Percentiles rank a stretch among this genome's conserved stretches.
These are phyloP conservation scores for Rousettus leschenaultii DNA, from an alignment of 2,113 vertebrate species.

Conservation along the genomic window DNA sequence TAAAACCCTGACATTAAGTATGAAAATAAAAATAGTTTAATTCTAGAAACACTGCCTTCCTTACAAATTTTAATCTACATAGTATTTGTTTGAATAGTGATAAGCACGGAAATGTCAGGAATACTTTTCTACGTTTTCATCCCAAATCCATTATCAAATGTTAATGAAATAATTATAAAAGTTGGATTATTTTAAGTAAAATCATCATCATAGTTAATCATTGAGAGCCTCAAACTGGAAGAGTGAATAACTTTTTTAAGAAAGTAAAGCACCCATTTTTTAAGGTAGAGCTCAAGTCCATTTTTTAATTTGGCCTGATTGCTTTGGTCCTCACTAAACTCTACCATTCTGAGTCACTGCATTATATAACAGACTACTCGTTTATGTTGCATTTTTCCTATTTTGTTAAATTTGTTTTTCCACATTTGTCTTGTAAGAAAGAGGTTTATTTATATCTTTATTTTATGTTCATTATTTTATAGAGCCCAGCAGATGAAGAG, in stretches of 20 bases:
- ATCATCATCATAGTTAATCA: neutral
- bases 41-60: neutral
- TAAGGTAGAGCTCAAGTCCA: neutral
- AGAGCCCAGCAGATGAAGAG: neutral
- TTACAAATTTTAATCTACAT: neutral
- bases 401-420: neutral
- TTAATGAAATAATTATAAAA: neutral
- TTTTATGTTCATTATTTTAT: neutral
- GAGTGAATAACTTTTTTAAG: neutral
- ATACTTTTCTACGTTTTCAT: neutral
- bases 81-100: neutral
- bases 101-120: neutral
- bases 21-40: constrained; percentile 13
- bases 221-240: neutral
- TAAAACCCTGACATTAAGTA: neutral
- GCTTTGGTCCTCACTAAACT: neutral
- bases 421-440: neutral
- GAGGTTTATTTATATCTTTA: neutral
- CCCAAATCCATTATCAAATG: neutral
- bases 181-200: neutral
- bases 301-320: neutral
- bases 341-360: neutral
- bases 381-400: neutral
- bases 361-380: neutral
- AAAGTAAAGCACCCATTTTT: neutral